phyloP scores from a whole-genome alignment of 2,888 invertebrate species.

The Mythimna albipuncta region DNA sequence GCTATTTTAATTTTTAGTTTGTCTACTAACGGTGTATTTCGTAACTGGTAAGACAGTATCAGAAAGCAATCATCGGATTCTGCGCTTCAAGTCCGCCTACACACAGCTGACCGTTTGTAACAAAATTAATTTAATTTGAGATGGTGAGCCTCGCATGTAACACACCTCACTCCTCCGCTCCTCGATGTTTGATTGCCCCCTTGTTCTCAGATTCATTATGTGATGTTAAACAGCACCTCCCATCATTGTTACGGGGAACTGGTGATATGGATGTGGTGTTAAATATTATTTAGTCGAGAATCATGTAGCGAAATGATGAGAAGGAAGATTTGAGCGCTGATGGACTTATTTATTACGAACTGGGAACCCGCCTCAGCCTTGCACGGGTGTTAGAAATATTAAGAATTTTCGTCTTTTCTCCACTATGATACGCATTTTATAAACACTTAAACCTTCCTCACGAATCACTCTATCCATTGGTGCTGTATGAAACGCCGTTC shows the following conservation, averaged over 20 bases:
- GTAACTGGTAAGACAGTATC: constrained; percentile 78
- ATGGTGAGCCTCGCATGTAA: constrained; percentile 56
- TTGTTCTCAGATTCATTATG: constrained; percentile 73
- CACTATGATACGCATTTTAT: too few species aligned
- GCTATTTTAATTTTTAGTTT: constrained; percentile 91
- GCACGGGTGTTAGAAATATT: too few species aligned
- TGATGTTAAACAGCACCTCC: constrained; percentile 65
- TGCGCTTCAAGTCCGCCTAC: constrained; percentile 80
- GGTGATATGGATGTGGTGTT: constrained; percentile 49
- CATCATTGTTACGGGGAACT: constrained; percentile 65
- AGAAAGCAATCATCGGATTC: constrained; percentile 71
- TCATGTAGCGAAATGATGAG: constrained; percentile 41
- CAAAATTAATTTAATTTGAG: constrained; percentile 74
- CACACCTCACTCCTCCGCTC: constrained; percentile 71
- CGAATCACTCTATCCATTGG: too few species aligned
- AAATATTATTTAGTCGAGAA: constrained; percentile 31
- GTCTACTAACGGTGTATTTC: constrained; percentile 88
- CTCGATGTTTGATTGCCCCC: constrained; percentile 73
- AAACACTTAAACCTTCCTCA: too few species aligned
- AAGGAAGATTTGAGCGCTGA: constrained; percentile 17
- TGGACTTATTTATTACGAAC: constrained; percentile 6
- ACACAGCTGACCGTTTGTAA: constrained; percentile 65
- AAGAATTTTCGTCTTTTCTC: too few species aligned
- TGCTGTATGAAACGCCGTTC: too few species aligned
- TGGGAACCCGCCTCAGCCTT: too few species aligned